Evolutionary conservation across 92 coral and sea anemone genomes (phyloP), one percentile per base, ranked within the genome.

Genomic region (Parazoanthus swiftii): DNA sequence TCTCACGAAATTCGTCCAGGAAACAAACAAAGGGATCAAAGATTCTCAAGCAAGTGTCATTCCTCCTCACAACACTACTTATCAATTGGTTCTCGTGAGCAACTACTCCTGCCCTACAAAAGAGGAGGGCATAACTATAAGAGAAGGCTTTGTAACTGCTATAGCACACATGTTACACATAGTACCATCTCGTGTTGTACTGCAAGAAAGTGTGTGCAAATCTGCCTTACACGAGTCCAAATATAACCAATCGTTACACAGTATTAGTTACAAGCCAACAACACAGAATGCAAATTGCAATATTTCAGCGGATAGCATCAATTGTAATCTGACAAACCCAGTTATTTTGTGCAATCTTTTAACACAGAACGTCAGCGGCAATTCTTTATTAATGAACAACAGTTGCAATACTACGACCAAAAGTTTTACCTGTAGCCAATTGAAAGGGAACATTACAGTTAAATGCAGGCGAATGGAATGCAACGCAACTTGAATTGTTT

Each of bases 1-100:
- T 63, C 89, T 82, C 71, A 50, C 72, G 0, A n/a, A 73, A 13
- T 91, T 85, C 82, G 81, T 88, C 42, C 71, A 80, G 5, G 72
- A 10, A 38, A 39, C 33, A 6, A 86, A 86, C 14, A 74, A 36
- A 74, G 29, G 77, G 3, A 88, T 73, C 2, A n/a, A 16, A 25
- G n/a, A 13, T 6, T 35, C 43, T 33, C 42, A 74, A 36, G 77
- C 38, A 74, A 36, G 21, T 0, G 0, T 33, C 2, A 36, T 35
- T 73, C 38, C 37, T 20, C 38, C 77, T 73, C 39, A 25, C 14
- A 74, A 36, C 42, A 20, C 36, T 20, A 74, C 77, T 13, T 74
- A 74, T 36, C 42, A 74, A 33, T 15, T 74, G 77, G 46, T 74
- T 36, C 77, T 74, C 25, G 1, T 13, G 21, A 74, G 46, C 43